Evolutionary conservation across 2,113 vertebrate species (phyloP), one percentile per base, ranked within the genome.

Genomic region (Callionymus lyra): DNA sequence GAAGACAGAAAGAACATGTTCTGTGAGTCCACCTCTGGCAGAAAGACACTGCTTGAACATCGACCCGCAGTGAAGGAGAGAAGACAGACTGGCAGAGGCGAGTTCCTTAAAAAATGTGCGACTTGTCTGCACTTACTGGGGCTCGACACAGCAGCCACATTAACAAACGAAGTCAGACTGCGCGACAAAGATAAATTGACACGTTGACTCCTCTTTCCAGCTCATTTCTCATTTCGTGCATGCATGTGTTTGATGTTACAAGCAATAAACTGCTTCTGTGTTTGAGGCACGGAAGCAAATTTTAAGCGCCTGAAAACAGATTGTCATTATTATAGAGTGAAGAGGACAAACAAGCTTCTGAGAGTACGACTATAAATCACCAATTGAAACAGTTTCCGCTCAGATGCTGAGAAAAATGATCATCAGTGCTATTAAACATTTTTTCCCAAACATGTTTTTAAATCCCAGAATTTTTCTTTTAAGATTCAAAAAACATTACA

Each of bases 191-290:
- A 63, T 53, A 44, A 58, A 70, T 43, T 38, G 56, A 68, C 49
- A 43, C 27, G 16, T 12, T 53, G 60, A 57, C 51, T 55, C 50
- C 31, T 62, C 63, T 68, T 74, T 56, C 46, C 44, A 58, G 42
- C 53, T 56, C 44, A 57, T 66, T 73, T 73, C 47, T 31, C 17
- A 46, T 70, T 53, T 68, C n/a, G n/a, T n/a, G n/a, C n/a, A n/a
- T 53, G 31, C 61, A 69, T 53, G 44, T 67, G 53, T 65, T 75
- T 76, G 47, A 44, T 55, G 46, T 74, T 71, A 63, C 16, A 49
- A 61, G 34, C 37, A 41, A 63, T 47, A 47, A 18, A 54, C 21
- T 8, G 21, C 21, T 4, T 27, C 21, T 27, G 21, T 8, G 4
- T 27, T 27, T 27, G 21, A 27, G 21, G 21, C 21, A 8, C 21